phyloP scores from a whole-genome alignment of 1,140 invertebrate species.

The Pachyrhynchus sulphureomaculatus region DNA sequence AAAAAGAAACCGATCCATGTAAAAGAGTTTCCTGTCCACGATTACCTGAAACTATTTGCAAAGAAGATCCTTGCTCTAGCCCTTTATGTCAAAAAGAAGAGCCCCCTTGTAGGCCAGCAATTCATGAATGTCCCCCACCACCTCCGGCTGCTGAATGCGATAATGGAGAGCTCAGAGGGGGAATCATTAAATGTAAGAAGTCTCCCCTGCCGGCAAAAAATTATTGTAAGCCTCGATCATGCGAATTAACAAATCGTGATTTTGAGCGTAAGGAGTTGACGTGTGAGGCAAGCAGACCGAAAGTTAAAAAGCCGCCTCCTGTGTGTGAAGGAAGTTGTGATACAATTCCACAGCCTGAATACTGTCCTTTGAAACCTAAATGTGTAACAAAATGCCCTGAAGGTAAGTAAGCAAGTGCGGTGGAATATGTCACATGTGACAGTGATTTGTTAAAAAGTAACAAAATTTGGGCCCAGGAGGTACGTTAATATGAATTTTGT shows the following conservation, averaged over 20 bases:
- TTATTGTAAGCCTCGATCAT: neutral
- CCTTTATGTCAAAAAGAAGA: neutral
- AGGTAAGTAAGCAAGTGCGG: neutral
- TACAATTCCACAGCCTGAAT: neutral
- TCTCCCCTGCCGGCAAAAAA: neutral
- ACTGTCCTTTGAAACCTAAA: neutral
- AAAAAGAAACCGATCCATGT: conserved; percentile 13
- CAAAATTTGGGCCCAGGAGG: no score
- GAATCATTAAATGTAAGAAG: neutral
- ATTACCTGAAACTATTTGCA: no score
- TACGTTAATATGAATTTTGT: no score
- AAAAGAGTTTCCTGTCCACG: neutral
- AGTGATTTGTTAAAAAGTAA: no score
- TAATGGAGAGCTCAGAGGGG: neutral
- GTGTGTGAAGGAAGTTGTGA: neutral
- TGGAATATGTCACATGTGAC: neutral
- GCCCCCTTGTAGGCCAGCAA: neutral
- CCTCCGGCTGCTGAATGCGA: neutral
- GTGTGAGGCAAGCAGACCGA: neutral
- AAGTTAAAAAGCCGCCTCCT: neutral
- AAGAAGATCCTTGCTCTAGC: neutral
- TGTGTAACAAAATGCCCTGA: neutral
- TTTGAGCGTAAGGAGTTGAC: neutral
- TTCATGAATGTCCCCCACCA: neutral
- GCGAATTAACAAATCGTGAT: neutral